Percentiles rank a stretch among this genome's conserved stretches.
Conservation (phyloP, 92 coral and sea anemone species). For the Epizoanthus rinbou region DNA sequence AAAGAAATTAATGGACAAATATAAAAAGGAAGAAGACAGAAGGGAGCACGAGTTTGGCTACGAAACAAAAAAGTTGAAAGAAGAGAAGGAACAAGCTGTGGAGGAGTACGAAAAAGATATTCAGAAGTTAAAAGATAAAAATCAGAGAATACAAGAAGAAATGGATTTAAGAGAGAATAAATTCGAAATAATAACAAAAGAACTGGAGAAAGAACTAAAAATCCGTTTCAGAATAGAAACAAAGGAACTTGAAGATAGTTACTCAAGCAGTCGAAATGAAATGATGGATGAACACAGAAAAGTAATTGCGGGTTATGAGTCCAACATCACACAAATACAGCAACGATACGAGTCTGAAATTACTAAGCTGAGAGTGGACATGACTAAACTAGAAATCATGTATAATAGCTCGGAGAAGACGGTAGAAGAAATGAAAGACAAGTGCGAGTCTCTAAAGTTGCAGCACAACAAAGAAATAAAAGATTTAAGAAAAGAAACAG, state of each 20-base stretch:
- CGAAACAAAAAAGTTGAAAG: not conserved
- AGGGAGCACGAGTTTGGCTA: not conserved
- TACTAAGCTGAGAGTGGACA: not conserved
- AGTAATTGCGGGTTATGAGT: not conserved
- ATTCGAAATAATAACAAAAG: not conserved
- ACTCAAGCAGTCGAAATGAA: not conserved
- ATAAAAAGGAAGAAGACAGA: slow-evolving; percentile 4
- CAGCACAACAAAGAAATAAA: not conserved
- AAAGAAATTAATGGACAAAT: not conserved
- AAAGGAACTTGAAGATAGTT: slow-evolving; percentile 10
- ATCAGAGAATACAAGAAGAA: slow-evolving; percentile 13
- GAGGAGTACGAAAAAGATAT: slow-evolving; percentile 1
- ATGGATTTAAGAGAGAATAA: not conserved
- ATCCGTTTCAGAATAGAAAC: not conserved
- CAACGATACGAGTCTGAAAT: slow-evolving; percentile 5
- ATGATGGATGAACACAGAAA: slow-evolving; percentile 5
- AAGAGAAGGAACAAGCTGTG: not conserved
- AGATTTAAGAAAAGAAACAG: not conserved
- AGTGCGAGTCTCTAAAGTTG: not conserved
- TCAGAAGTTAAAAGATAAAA: not conserved
- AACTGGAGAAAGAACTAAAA: not conserved
- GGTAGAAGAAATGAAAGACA: not conserved
- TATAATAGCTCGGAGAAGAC: not conserved
- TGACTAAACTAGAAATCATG: not conserved
- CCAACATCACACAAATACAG: not conserved